A percentile compares a stretch with the other conserved stretches of the same genome.
These are phyloP conservation scores for Huso huso DNA, from an alignment of 2,797 vertebrate genomes.

Conservation along the genomic window DNA sequence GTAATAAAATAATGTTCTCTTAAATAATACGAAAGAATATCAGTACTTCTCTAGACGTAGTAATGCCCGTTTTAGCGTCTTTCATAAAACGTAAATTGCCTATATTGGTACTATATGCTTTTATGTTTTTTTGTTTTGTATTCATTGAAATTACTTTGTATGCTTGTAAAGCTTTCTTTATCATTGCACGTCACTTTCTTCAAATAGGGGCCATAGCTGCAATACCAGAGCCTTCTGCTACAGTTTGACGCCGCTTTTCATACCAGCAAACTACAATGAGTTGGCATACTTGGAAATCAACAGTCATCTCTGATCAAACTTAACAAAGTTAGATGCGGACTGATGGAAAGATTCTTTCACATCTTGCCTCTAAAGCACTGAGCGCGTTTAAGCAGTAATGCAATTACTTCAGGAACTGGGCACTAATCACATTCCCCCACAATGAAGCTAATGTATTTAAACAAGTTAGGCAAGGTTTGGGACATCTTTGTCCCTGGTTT, in stretches of 20 bases:
- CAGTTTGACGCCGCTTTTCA: conserved; percentile 2
- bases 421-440: conserved; percentile 72
- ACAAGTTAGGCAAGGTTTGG: conserved; percentile 43
- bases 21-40: too few relatives aligned
- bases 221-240: too few relatives aligned
- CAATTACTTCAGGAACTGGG: conserved; percentile 57
- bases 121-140: neutral
- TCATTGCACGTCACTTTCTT: too few relatives aligned
- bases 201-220: too few relatives aligned
- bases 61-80: too few relatives aligned
- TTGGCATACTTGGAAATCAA: conserved; percentile 5
- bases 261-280: neutral
- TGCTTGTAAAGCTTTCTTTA: too few relatives aligned
- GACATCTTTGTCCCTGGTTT: conserved; percentile 14
- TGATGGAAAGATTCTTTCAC: conserved; percentile 27
- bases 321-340: conserved; percentile 66
- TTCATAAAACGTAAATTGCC: too few relatives aligned
- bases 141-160: neutral
- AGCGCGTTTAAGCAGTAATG: conserved; percentile 58
- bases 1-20: too few relatives aligned
- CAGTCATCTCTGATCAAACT: conserved; percentile 38
- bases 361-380: conserved; percentile 39
- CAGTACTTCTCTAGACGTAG: too few relatives aligned
- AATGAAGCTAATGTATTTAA: conserved; percentile 56
- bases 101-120: too few relatives aligned